phyloP scores from a whole-genome alignment of 2,888 invertebrate genomes.

The Cerceris ruficornis region DNA sequence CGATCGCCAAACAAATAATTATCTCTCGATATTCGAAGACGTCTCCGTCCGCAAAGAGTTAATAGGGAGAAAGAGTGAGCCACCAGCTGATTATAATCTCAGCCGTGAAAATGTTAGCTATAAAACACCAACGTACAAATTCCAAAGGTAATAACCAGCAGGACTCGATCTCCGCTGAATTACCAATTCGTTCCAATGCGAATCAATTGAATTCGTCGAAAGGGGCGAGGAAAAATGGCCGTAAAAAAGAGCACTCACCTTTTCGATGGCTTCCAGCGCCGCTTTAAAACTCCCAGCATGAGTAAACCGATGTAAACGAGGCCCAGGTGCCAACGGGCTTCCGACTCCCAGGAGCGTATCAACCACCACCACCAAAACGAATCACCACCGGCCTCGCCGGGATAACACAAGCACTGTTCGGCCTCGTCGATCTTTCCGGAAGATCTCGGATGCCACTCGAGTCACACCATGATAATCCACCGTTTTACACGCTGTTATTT shows the following conservation, averaged over 20 bases:
- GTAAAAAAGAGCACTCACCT: slow-evolving; percentile 62
- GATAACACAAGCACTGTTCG: slow-evolving; percentile 56
- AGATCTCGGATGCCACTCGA: slow-evolving; percentile 49
- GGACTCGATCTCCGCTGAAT: neutral
- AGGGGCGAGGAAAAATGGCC: neutral
- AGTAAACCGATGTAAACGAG: slow-evolving; percentile 67
- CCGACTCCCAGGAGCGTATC: slow-evolving; percentile 63
- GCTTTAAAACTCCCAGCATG: slow-evolving; percentile 79
- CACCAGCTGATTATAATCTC: neutral
- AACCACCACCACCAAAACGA: slow-evolving; percentile 63
- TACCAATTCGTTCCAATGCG: too few species aligned
- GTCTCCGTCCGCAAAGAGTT: too few species aligned
- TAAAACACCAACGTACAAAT: neutral
- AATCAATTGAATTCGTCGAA: neutral
- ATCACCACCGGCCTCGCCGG: slow-evolving; percentile 54
- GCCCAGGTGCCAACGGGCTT: slow-evolving; percentile 66
- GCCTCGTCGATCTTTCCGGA: slow-evolving; percentile 57
- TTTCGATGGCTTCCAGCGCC: slow-evolving; percentile 80
- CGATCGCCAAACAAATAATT: too few species aligned
- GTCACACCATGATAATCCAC: slow-evolving; percentile 60
- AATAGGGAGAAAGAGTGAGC: too few species aligned
- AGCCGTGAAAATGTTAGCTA: neutral
- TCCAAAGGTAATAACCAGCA: neutral
- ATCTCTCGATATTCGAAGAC: too few species aligned
- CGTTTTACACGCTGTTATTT: slow-evolving; percentile 24